Percentiles rank a stretch among this genome's conserved stretches.
Evolutionary conservation across 92 coral and sea anemone genomes (phyloP).

Genomic region (Zoanthus sansibaricus): DNA sequence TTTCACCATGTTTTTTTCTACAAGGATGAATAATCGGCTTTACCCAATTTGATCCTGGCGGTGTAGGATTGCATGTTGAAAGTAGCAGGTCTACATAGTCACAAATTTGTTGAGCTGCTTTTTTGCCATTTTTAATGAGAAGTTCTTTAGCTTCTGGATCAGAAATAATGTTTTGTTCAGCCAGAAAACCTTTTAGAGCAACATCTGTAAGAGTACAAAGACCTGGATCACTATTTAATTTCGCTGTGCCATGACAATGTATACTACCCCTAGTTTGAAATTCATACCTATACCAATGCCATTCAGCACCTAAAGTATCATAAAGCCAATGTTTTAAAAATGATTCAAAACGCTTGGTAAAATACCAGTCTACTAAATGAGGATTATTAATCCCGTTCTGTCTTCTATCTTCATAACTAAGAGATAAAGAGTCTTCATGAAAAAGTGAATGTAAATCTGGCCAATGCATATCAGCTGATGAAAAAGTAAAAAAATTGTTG

Average conservation of each 20-base stretch:
- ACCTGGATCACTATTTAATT: constrained; percentile 11
- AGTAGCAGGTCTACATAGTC: constrained; percentile 11
- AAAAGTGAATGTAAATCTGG: constrained; percentile 4
- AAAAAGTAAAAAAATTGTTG: constrained; percentile 37
- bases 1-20: constrained; percentile 1
- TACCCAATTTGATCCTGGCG: constrained; percentile 9
- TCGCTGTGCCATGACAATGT: constrained; percentile 12
- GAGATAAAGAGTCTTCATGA: constrained; percentile 13
- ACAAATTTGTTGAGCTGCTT: constrained; percentile 10
- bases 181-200: constrained; percentile 11
- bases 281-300: constrained; percentile 26
- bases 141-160: neutral
- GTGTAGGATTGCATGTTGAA: constrained; percentile 10
- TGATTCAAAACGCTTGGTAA: constrained; percentile 40
- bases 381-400: constrained; percentile 41
- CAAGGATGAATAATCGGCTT: constrained; percentile 5
- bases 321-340: constrained; percentile 41
- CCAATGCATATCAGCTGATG: constrained; percentile 14
- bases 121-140: constrained; percentile 5
- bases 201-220: constrained; percentile 10
- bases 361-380: constrained; percentile 49
- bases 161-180: constrained; percentile 11
- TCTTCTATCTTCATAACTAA: constrained; percentile 32
- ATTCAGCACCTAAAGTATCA: constrained; percentile 2
- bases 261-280: constrained; percentile 38